A percentile compares a stretch with the other conserved stretches of the same genome.
Conservation (phyloP, 2,888 invertebrate species). For the Amphipyra tragopoginis region DNA sequence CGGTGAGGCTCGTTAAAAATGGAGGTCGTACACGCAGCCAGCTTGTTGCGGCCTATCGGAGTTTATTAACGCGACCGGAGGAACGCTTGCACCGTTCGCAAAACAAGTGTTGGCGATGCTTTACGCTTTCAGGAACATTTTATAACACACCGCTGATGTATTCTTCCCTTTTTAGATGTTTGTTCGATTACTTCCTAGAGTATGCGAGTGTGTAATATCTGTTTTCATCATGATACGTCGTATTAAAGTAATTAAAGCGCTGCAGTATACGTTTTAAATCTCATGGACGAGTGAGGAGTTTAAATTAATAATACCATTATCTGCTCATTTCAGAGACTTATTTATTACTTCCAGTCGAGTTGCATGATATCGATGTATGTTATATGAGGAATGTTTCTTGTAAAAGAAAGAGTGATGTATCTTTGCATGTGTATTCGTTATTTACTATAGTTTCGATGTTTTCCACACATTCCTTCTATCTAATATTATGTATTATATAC, state of each 20-base stretch:
- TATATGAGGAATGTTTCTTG: too few species aligned
- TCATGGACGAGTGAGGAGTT: background rate
- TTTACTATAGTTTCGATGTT: background rate
- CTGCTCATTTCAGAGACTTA: too few species aligned
- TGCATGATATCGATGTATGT: too few species aligned
- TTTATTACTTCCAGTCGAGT: too few species aligned
- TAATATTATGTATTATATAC: too few species aligned
- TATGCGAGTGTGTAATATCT: background rate
- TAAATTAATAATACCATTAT: too few species aligned
- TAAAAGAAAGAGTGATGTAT: too few species aligned
- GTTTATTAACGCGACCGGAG: conserved; percentile 85
- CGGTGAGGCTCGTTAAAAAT: conserved; percentile 88
- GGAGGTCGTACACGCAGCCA: conserved; percentile 81
- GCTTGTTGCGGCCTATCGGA: conserved; percentile 87
- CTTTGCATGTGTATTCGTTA: too few species aligned
- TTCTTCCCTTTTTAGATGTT: conserved; percentile 19
- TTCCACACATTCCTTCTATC: background rate
- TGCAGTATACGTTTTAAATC: background rate
- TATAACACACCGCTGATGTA: conserved; percentile 21
- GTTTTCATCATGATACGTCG: background rate
- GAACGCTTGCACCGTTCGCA: conserved; percentile 71
- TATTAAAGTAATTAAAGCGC: background rate
- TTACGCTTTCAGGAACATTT: conserved; percentile 47
- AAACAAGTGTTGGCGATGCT: conserved; percentile 74
- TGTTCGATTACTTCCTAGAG: background rate